phyloP scores from a whole-genome alignment of 1,140 invertebrate genomes.

The Paramacrobiotus metropolitanus region DNA sequence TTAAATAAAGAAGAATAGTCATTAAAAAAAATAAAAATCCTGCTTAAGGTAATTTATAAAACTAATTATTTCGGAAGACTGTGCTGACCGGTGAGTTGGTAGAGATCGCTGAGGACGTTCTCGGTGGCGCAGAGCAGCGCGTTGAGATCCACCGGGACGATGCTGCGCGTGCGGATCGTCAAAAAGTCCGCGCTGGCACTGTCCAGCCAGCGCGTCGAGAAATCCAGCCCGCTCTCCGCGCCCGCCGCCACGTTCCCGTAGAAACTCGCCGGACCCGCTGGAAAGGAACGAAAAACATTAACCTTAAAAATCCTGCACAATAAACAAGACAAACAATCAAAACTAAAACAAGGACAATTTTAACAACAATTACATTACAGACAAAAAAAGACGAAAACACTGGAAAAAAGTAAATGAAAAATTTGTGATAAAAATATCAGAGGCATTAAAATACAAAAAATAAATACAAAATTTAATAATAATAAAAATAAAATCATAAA shows the following conservation, averaged over 20 bases:
- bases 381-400: too few relatives aligned
- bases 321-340: not conserved
- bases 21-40: not conserved
- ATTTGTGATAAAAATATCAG: too few relatives aligned
- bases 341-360: too few relatives aligned
- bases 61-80: too few relatives aligned
- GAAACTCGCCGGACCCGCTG: conserved; percentile 38
- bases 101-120: conserved; percentile 43
- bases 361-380: too few relatives aligned
- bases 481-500: too few relatives aligned
- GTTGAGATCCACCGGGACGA: conserved; percentile 64
- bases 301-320: not conserved
- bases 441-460: too few relatives aligned
- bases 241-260: conserved; percentile 62
- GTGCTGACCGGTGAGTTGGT: conserved; percentile 28
- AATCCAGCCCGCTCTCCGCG: conserved; percentile 84
- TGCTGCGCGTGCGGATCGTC: conserved; percentile 18
- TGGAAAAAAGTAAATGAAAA: too few relatives aligned
- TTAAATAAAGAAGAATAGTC: not conserved
- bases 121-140: conserved; percentile 56
- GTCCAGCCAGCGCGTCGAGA: conserved; percentile 71
- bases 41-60: too few relatives aligned
- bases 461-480: too few relatives aligned
- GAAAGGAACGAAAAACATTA: not conserved
- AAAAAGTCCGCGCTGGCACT: conserved; percentile 13